Evolutionary conservation across 2,888 invertebrate genomes (phyloP).

Genomic region (Protonemura montana): DNA sequence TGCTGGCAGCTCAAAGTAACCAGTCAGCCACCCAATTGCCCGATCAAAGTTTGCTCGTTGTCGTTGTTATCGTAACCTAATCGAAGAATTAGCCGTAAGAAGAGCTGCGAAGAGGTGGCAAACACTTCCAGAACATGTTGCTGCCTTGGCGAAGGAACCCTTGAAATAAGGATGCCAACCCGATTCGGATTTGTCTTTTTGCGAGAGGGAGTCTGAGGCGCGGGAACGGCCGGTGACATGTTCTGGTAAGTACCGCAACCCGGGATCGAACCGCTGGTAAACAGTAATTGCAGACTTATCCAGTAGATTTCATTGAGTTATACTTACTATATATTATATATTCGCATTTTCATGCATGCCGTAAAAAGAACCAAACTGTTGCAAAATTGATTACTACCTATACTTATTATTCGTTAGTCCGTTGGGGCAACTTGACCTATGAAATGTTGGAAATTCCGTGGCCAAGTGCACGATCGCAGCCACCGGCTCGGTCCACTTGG

Average conservation of each 20-base stretch:
- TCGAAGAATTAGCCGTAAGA: conserved; percentile 13
- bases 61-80: not conserved
- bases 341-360: conserved; percentile 27
- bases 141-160: conserved; percentile 30
- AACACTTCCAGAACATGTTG: conserved; percentile 40
- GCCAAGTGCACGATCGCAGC: not conserved
- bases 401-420: conserved; percentile 12
- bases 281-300: conserved; percentile 7
- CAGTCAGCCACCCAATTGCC: not conserved
- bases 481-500: not conserved
- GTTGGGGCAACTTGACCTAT: not conserved
- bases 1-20: not conserved
- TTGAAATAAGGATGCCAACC: conserved; percentile 26
- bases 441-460: not conserved
- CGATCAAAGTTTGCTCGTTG: conserved; percentile 4
- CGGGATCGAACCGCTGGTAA: conserved; percentile 19
- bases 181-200: conserved; percentile 25
- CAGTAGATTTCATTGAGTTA: conserved; percentile 24
- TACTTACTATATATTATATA: not conserved
- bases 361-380: conserved; percentile 24
- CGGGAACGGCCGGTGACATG: conserved; percentile 24
- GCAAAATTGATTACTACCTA: not conserved
- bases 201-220: conserved; percentile 3
- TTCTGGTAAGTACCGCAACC: conserved; percentile 32
- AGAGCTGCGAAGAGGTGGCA: conserved; percentile 30